These are phyloP conservation scores for Dasyornis broadbenti DNA, from an alignment of 2,113 vertebrate genomes.

Conservation along the genomic window DNA sequence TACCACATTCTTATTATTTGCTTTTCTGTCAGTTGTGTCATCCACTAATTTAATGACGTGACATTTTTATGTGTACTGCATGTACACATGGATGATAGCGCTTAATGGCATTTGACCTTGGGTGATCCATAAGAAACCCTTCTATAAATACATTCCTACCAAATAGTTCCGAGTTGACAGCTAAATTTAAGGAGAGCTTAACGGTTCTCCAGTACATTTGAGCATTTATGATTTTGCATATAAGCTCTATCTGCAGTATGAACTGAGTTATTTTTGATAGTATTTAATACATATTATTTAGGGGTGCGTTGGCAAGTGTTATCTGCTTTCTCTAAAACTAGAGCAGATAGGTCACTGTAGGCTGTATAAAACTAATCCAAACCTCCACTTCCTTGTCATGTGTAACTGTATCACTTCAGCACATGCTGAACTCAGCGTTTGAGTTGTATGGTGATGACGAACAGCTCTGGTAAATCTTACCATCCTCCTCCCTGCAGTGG, in stretches of 20 bases:
- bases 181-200: neutral
- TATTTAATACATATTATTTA: neutral
- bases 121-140: slow-evolving; percentile 24
- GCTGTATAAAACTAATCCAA: neutral
- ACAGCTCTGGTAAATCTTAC: neutral
- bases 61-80: neutral
- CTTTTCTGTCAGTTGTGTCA: neutral
- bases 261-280: neutral
- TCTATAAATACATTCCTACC: slow-evolving; percentile 38
- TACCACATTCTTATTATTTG: neutral
- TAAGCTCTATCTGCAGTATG: neutral
- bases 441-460: neutral
- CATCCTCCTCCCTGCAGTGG: neutral
- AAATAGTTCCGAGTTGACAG: neutral
- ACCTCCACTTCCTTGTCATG: neutral
- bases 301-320: neutral
- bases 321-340: neutral
- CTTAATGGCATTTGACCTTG: slow-evolving; percentile 26
- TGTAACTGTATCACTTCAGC: slow-evolving; percentile 1
- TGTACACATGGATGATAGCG: neutral
- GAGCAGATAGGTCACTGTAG: neutral
- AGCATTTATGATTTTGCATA: neutral
- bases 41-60: neutral
- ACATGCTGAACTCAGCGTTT: neutral
- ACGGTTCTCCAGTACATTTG: neutral